phyloP scores from a whole-genome alignment of 2,113 vertebrate species.

The Malurus cyaneus region DNA sequence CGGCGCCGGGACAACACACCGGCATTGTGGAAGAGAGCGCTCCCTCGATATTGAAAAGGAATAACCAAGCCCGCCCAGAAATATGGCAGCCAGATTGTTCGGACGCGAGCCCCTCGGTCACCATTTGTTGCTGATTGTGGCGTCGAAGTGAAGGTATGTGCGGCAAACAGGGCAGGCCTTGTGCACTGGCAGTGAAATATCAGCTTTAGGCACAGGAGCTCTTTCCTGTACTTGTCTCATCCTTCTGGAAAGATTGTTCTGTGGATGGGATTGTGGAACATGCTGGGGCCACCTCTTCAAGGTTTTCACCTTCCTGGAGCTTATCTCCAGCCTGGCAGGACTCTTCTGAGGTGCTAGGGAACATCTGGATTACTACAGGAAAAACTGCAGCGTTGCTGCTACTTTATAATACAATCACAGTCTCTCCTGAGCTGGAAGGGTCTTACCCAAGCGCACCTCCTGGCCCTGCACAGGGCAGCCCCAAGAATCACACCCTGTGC shows the following conservation, averaged over 20 bases:
- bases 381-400: not conserved
- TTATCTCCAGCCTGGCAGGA: not conserved
- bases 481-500: not conserved
- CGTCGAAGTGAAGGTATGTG: fast-evolving
- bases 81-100: not conserved
- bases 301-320: not conserved
- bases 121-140: not conserved
- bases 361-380: not conserved
- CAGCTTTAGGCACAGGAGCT: not conserved
- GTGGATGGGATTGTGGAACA: fast-evolving
- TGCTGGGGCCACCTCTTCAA: not conserved
- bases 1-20: fast-evolving
- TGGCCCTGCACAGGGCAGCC: not conserved
- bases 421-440: not conserved
- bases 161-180: not conserved
- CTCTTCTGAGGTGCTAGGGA: not conserved
- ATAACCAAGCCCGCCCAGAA: not conserved
- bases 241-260: not conserved
- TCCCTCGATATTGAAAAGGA: too few relatives aligned
- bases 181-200: not conserved
- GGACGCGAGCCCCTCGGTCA: fast-evolving
- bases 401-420: not conserved
- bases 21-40: fast-evolving
- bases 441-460: not conserved
- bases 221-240: not conserved